These are phyloP conservation scores for Crepidodera aurea DNA, from an alignment of 2,888 invertebrate genomes.

Conservation along the genomic window DNA sequence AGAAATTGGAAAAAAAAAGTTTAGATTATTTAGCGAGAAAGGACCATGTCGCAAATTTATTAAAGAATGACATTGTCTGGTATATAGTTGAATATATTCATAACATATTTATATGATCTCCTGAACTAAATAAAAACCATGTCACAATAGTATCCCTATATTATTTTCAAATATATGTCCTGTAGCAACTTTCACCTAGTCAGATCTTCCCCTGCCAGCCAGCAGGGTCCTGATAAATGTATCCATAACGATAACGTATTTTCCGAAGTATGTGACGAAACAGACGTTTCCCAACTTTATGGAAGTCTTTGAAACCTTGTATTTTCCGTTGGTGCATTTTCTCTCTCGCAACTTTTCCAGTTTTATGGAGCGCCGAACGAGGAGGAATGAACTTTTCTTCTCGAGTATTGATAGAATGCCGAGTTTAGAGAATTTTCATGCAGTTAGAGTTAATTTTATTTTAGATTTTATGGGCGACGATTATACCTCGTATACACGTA, in stretches of 20 bases:
- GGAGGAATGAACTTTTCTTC: slow-evolving; percentile 8
- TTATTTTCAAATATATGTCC: too few relatives aligned
- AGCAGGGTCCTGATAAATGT: not conserved
- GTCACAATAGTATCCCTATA: too few relatives aligned
- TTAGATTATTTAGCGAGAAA: too few relatives aligned
- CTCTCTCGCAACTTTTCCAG: not conserved
- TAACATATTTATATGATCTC: too few relatives aligned
- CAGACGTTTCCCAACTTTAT: slow-evolving; percentile 1
- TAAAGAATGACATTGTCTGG: too few relatives aligned
- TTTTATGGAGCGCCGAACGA: slow-evolving; percentile 1
- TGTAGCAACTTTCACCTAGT: too few relatives aligned
- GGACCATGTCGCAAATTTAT: too few relatives aligned
- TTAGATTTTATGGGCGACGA: not conserved
- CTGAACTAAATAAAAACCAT: too few relatives aligned
- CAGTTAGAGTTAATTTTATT: not conserved
- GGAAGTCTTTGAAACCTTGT: slow-evolving; percentile 3
- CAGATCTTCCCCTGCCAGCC: not conserved
- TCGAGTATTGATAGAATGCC: slow-evolving; percentile 4
- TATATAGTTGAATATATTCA: too few relatives aligned
- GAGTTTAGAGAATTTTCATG: slow-evolving; percentile 3
- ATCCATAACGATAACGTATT: not conserved
- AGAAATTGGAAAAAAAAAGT: too few relatives aligned
- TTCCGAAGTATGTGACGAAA: not conserved
- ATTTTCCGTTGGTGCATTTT: slow-evolving; percentile 7
- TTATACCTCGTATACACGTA: not conserved